Conservation (phyloP, 2,797 vertebrate species). For the Tamandua tetradactyla region DNA sequence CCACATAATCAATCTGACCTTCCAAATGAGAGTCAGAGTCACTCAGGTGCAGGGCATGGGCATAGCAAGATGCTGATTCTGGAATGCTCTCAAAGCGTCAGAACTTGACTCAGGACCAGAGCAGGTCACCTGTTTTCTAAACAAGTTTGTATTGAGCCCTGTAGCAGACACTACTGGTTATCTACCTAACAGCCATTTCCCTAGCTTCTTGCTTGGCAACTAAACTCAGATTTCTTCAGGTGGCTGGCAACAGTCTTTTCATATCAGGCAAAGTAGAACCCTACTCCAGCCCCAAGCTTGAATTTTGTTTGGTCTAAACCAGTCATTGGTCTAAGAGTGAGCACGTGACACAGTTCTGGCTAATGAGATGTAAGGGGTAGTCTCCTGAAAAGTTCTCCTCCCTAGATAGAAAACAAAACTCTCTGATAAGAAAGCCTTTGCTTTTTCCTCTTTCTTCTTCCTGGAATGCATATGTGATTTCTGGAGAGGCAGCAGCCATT, state of each 20-base stretch:
- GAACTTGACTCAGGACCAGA: neutral
- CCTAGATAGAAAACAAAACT: neutral
- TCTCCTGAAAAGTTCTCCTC: neutral
- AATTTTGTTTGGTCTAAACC: constrained; percentile 1
- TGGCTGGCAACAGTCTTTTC: constrained; percentile 8
- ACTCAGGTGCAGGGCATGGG: neutral
- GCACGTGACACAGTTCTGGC: neutral
- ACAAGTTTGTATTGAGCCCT: neutral
- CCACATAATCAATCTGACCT: neutral
- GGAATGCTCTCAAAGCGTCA: neutral
- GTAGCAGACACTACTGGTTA: neutral
- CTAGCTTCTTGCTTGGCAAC: neutral
- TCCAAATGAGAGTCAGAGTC: neutral
- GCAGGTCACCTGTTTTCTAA: neutral
- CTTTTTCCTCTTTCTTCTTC: neutral
- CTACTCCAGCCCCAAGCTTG: neutral
- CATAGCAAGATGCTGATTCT: constrained; percentile 14
- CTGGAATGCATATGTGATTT: neutral
- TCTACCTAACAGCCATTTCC: neutral
- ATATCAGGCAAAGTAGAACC: neutral
- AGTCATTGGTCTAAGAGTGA: neutral
- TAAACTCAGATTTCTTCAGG: constrained; percentile 1
- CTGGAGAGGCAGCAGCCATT: neutral
- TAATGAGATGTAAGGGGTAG: neutral
- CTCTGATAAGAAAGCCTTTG: neutral